A percentile compares a stretch with the other conserved stretches of the same genome.
phyloP scores from a whole-genome alignment of 1,140 invertebrate genomes.

The Drosophila willistoni region DNA sequence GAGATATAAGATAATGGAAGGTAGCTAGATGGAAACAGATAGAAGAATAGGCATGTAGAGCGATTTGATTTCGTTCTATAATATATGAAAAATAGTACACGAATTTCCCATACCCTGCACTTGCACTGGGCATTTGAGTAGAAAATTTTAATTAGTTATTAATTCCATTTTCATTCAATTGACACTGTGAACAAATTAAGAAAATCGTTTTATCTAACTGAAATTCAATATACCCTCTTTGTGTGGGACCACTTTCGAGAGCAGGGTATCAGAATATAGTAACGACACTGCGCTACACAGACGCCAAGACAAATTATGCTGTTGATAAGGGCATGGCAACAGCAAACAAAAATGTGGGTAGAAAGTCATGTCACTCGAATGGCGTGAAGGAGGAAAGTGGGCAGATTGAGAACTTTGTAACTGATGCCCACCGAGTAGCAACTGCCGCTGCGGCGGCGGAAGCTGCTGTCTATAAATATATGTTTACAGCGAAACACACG shows the following conservation, averaged over 20 bases:
- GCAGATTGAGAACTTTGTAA: slow-evolving; percentile 35
- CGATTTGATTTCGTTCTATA: neutral
- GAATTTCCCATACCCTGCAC: too few species aligned
- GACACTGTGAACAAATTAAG: too few species aligned
- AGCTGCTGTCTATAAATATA: slow-evolving; percentile 3
- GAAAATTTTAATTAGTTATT: too few species aligned
- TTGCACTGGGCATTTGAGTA: too few species aligned
- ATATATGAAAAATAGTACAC: too few species aligned
- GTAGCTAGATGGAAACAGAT: neutral
- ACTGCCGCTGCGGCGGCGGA: neutral
- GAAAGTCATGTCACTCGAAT: slow-evolving; percentile 18
- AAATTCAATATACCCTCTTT: neutral
- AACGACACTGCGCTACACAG: slow-evolving; percentile 45
- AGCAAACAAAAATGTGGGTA: slow-evolving; percentile 46
- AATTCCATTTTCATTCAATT: neutral
- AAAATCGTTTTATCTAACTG: too few species aligned
- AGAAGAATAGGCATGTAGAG: neutral
- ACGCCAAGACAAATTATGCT: slow-evolving; percentile 80
- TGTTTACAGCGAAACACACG: neutral
- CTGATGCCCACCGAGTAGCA: slow-evolving; percentile 39
- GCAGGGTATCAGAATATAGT: neutral
- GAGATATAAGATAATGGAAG: slow-evolving; percentile 1
- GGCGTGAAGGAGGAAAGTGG: neutral
- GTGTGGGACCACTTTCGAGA: neutral
- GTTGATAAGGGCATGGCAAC: slow-evolving; percentile 76